Conservation (phyloP, 2,888 invertebrate genomes). For the Tinea pellionella region DNA sequence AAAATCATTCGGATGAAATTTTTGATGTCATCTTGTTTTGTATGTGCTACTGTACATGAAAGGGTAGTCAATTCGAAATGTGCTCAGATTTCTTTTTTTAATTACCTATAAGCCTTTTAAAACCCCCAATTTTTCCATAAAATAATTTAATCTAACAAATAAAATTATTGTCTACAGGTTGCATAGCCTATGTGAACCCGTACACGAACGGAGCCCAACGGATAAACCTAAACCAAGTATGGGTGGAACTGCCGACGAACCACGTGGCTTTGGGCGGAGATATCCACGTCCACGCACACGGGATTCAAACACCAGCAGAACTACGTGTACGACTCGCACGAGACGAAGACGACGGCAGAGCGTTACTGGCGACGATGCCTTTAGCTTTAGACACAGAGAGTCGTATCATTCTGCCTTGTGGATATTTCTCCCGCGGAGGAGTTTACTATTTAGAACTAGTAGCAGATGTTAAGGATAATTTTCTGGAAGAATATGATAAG, state of each 20-base stretch:
- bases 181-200: conserved; percentile 48
- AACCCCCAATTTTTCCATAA: too few relatives aligned
- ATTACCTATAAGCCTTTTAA: too few relatives aligned
- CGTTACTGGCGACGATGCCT: conserved; percentile 53
- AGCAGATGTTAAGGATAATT: conserved; percentile 38
- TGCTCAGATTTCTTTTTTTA: too few relatives aligned
- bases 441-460: conserved; percentile 59
- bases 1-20: too few relatives aligned
- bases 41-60: too few relatives aligned
- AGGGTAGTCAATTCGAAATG: too few relatives aligned
- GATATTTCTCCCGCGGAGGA: conserved; percentile 80
- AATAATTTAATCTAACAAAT: too few relatives aligned
- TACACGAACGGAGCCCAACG: conserved; percentile 43
- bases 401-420: conserved; percentile 73
- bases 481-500: conserved; percentile 35
- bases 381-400: conserved; percentile 61
- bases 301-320: conserved; percentile 40
- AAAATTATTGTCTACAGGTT: conserved; percentile 30
- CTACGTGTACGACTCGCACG: conserved; percentile 56
- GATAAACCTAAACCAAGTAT: conserved; percentile 53
- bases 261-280: conserved; percentile 85
- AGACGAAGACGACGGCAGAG: conserved; percentile 57
- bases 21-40: too few relatives aligned
- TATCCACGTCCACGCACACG: conserved; percentile 77
- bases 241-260: conserved; percentile 78